Conservation (phyloP, 1,140 invertebrate species). For the Cotesia vestalis region DNA sequence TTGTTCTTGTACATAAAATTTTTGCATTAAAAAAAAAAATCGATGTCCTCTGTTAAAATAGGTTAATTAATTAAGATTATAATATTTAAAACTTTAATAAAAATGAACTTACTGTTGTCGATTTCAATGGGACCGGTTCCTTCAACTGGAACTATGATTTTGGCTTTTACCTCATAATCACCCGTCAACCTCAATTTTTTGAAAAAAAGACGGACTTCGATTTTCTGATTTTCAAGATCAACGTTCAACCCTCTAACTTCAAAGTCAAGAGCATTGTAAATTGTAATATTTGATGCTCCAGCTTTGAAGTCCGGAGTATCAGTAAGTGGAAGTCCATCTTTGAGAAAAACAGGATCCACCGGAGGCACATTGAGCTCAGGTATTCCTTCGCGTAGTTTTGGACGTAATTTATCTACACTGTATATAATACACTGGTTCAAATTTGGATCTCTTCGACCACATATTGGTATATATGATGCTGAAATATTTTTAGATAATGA, state of each 20-base stretch:
- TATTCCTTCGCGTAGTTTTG: slow-evolving; percentile 68
- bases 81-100: neutral
- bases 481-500: slow-evolving; percentile 47
- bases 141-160: slow-evolving; percentile 62
- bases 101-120: neutral
- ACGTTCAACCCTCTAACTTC: slow-evolving; percentile 63
- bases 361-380: slow-evolving; percentile 72
- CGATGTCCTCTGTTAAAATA: slow-evolving; percentile 44
- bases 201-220: slow-evolving; percentile 61
- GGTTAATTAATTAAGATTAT: neutral
- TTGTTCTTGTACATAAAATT: no score
- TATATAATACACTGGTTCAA: slow-evolving; percentile 69
- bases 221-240: slow-evolving; percentile 64
- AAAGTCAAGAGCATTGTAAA: slow-evolving; percentile 66
- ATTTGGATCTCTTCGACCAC: slow-evolving; percentile 70
- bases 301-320: slow-evolving; percentile 61
- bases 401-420: slow-evolving; percentile 66
- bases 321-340: slow-evolving; percentile 56
- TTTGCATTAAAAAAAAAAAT: no score
- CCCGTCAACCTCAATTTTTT: slow-evolving; percentile 65
- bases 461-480: slow-evolving; percentile 75
- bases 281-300: slow-evolving; percentile 63
- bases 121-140: slow-evolving; percentile 50
- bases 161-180: slow-evolving; percentile 68
- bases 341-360: slow-evolving; percentile 70